Base-by-base conservation (phyloP, 2,797 vertebrate species). In the Hippocampus kuda region DNA sequence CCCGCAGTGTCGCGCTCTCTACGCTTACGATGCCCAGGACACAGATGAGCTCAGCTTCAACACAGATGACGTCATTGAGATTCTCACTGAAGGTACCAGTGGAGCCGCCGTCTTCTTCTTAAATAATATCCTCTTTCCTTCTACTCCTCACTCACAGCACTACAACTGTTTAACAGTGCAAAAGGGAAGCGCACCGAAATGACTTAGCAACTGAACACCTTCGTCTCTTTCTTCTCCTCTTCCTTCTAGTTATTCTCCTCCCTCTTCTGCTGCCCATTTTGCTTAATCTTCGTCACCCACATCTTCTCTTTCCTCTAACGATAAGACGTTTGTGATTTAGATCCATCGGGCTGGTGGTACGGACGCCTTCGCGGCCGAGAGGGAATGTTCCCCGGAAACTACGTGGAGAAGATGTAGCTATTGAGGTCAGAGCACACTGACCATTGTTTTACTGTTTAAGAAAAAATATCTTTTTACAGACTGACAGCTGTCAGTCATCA, bases 31-130 rank as follows among this genome's bases (percentile, higher is more conserved):
- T 0, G 93, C 93, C 7, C 93, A 94, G 81, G 93, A 94, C 86
- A 92, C 92, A 0, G 93, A 94, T 1, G 93, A 94, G 76, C 91
- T 94, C 26, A 93, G 92, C 85, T 94, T 94, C 80, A 93, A 93
- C 10, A 73, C 89, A 0, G 74, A 90, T 0, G 92, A 94, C 0
- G 0, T 92, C 73, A 91, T 94, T 16, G 92, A 94, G 6, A 90
- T 94, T 44, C 62, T 91, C 62, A 85, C 70, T 62, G 90, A 93
- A 88, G 93, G 93, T 93, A 83, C 5, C n/a, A 16, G 4, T 7
- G 24, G 11, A 60, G 6, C 16, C 16, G 48, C 48, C 24, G 11
- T 11, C 10, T 2, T 54, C 51, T 20, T 15, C 8, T 63, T 16
- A 1, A 38, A 38, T 38, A 38, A 7, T 7, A 6, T 38, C 34